phyloP scores from a whole-genome alignment of 2,888 invertebrate genomes.

The Xanthorhoe designata region DNA sequence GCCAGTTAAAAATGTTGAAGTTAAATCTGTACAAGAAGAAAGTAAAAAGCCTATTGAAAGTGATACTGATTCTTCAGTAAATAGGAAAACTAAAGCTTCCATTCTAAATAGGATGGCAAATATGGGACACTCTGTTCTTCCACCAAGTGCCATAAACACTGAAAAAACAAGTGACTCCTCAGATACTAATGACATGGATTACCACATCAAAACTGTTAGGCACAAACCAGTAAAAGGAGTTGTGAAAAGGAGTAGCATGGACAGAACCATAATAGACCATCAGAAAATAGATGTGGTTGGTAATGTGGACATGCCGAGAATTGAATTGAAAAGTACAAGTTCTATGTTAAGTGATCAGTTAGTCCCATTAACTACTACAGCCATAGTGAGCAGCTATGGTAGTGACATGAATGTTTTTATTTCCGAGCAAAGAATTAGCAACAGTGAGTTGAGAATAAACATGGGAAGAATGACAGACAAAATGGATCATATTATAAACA shows the following conservation, averaged over 20 bases:
- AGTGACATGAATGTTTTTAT: constrained; percentile 64
- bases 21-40: constrained; percentile 30
- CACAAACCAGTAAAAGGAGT: constrained; percentile 62
- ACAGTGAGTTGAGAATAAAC: constrained; percentile 76
- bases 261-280: constrained; percentile 49
- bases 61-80: constrained; percentile 71
- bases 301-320: constrained; percentile 44
- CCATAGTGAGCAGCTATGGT: constrained; percentile 45
- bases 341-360: constrained; percentile 56
- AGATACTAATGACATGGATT: constrained; percentile 61
- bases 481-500: constrained; percentile 64
- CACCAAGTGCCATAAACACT: constrained; percentile 49
- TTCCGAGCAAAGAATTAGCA: constrained; percentile 73
- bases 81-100: constrained; percentile 70
- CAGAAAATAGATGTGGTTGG: constrained; percentile 49
- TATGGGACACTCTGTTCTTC: constrained; percentile 78
- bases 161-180: constrained; percentile 71
- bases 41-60: constrained; percentile 57
- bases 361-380: constrained; percentile 58
- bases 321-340: constrained; percentile 43
- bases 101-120: constrained; percentile 75
- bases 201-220: constrained; percentile 55
- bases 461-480: constrained; percentile 71
- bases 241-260: constrained; percentile 52
- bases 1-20: constrained; percentile 34